phyloP scores from a whole-genome alignment of 2,113 vertebrate genomes.

The Nesospiza acunhae region DNA sequence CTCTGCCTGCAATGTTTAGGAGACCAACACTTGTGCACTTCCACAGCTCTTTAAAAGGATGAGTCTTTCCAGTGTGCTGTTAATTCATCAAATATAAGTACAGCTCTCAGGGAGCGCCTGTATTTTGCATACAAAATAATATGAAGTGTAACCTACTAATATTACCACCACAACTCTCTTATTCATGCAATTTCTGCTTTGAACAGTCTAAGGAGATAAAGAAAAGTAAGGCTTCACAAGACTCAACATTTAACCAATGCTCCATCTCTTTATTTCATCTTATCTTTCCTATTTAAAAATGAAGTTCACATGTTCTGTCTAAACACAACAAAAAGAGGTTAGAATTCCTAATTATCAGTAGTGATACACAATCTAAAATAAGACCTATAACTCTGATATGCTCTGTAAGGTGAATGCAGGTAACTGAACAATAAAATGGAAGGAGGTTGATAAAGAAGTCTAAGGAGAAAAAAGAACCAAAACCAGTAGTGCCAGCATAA shows the following conservation, averaged over 20 bases:
- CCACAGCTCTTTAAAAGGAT: neutral
- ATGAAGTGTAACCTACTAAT: neutral
- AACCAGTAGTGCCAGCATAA: neutral
- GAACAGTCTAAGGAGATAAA: neutral
- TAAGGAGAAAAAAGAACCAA: neutral
- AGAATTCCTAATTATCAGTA: neutral
- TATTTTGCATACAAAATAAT: neutral
- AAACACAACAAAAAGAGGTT: neutral
- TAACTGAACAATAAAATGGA: neutral
- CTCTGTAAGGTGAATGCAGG: neutral
- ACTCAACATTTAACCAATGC: neutral
- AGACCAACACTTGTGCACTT: neutral
- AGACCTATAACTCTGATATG: neutral
- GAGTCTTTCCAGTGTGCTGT: neutral
- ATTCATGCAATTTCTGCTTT: neutral
- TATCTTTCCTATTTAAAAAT: neutral
- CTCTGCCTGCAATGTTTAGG: neutral
- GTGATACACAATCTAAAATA: neutral
- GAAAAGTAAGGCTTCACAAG: neutral
- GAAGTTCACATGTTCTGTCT: neutral
- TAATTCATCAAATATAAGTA: neutral
- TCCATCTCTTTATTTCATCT: neutral
- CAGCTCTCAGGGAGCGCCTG: neutral
- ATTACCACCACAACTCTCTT: neutral
- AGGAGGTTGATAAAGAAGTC: neutral